Conservation (phyloP, 2,113 vertebrate genomes). For the Procavia capensis region DNA sequence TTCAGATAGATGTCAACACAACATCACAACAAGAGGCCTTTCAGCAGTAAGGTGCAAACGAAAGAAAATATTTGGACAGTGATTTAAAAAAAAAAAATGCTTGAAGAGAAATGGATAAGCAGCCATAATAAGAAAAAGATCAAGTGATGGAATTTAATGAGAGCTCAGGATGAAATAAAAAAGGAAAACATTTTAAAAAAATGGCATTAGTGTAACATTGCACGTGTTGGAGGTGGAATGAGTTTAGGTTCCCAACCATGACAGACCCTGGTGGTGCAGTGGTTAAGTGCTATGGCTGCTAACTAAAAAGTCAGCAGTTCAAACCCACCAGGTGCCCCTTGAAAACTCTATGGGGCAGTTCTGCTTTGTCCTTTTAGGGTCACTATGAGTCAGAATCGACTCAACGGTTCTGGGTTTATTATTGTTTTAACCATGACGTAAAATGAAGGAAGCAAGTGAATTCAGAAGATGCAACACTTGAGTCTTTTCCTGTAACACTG, state of each 20-base stretch:
- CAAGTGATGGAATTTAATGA: neutral
- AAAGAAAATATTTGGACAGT: neutral
- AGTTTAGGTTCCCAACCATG: neutral
- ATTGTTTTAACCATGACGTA: neutral
- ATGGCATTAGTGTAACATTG: neutral
- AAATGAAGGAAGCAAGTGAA: neutral
- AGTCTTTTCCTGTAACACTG: neutral
- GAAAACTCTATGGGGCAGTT: no score
- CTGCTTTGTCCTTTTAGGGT: no score
- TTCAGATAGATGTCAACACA: neutral
- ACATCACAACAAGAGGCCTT: neutral
- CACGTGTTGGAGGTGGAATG: neutral
- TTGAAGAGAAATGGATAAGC: neutral
- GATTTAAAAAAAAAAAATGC: slow-evolving; percentile 22
- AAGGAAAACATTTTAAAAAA: neutral
- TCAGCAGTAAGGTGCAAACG: neutral
- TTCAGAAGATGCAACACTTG: neutral
- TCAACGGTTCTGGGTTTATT: no score
- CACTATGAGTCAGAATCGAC: no score
- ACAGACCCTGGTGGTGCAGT: no score
- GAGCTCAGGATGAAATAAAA: neutral
- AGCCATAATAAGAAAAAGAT: neutral
- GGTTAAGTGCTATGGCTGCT: no score
- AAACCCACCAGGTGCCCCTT: no score
- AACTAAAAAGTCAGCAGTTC: no score